A percentile compares a stretch with the other conserved stretches of the same genome.
Conservation (phyloP, 2,113 vertebrate species). For the Perca fluviatilis region DNA sequence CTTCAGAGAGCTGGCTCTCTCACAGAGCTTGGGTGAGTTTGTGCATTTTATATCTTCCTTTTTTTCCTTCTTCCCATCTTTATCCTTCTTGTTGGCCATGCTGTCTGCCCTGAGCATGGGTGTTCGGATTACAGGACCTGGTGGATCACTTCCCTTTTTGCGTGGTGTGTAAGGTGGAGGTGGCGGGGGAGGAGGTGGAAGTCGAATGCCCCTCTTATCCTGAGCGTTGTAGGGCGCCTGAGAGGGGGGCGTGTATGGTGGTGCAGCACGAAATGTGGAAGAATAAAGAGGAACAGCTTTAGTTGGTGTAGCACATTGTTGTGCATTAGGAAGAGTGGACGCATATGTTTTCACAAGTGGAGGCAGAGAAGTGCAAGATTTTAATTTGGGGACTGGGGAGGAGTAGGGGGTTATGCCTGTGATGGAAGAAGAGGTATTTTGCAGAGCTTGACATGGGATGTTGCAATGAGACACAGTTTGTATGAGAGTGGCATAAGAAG, state of each 20-base stretch:
- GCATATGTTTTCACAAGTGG: slow-evolving; percentile 62
- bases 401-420: slow-evolving; percentile 69
- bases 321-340: slow-evolving; percentile 66
- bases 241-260: slow-evolving; percentile 80
- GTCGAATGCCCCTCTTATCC: slow-evolving; percentile 82
- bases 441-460: slow-evolving; percentile 74
- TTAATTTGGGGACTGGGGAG: slow-evolving; percentile 69
- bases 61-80: slow-evolving; percentile 66
- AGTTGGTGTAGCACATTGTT: slow-evolving; percentile 70
- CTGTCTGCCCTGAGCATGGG: slow-evolving; percentile 74
- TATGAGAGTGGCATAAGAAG: slow-evolving; percentile 77
- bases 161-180: slow-evolving; percentile 85
- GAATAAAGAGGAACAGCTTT: slow-evolving; percentile 80
- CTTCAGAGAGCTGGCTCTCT: slow-evolving; percentile 76
- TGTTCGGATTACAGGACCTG: slow-evolving; percentile 64
- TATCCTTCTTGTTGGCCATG: slow-evolving; percentile 64
- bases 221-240: slow-evolving; percentile 80
- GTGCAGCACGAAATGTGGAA: slow-evolving; percentile 79
- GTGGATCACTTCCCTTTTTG: slow-evolving; percentile 75
- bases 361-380: slow-evolving; percentile 73
- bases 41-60: slow-evolving; percentile 67
- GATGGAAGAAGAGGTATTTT: slow-evolving; percentile 63
- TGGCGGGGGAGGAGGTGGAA: slow-evolving; percentile 83
- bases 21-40: slow-evolving; percentile 69
- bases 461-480: slow-evolving; percentile 81